phyloP scores from a whole-genome alignment of 2,888 invertebrate genomes.

The Platycnemis pennipes region DNA sequence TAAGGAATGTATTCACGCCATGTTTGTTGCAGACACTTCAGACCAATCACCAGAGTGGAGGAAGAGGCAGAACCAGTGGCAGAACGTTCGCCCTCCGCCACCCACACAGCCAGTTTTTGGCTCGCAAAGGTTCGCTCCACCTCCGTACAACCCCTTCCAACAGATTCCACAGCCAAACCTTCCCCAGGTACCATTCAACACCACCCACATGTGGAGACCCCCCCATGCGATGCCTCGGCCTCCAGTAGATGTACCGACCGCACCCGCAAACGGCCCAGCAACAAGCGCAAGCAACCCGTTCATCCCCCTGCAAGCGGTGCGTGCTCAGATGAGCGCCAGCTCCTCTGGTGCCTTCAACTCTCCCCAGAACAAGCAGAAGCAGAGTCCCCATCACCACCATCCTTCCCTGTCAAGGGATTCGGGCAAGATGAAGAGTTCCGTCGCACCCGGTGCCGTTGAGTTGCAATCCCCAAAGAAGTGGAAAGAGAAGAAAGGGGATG shows the following conservation, averaged over 20 bases:
- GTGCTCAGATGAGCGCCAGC: slow-evolving; percentile 76
- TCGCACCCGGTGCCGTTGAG: not conserved
- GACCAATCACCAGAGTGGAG: not conserved
- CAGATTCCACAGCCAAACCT: not conserved
- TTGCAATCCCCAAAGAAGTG: not conserved
- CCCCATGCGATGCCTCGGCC: not conserved
- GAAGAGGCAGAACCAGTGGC: not conserved
- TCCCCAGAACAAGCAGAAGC: not conserved
- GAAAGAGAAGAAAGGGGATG: not conserved
- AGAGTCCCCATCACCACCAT: not conserved
- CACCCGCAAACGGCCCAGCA: not conserved
- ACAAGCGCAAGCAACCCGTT: slow-evolving; percentile 76
- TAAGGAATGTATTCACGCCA: too few species aligned
- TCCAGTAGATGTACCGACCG: not conserved
- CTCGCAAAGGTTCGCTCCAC: not conserved
- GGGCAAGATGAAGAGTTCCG: not conserved
- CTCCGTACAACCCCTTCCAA: not conserved
- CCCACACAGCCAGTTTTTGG: not conserved
- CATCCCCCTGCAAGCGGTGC: slow-evolving; percentile 82
- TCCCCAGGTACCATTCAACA: not conserved
- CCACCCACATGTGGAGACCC: not conserved
- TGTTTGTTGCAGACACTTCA: slow-evolving; percentile 24
- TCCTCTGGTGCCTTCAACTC: not conserved
- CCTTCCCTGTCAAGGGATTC: not conserved
- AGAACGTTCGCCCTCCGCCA: not conserved